Conservation (phyloP, 2,888 invertebrate species). For the Ophion ventricosus region DNA sequence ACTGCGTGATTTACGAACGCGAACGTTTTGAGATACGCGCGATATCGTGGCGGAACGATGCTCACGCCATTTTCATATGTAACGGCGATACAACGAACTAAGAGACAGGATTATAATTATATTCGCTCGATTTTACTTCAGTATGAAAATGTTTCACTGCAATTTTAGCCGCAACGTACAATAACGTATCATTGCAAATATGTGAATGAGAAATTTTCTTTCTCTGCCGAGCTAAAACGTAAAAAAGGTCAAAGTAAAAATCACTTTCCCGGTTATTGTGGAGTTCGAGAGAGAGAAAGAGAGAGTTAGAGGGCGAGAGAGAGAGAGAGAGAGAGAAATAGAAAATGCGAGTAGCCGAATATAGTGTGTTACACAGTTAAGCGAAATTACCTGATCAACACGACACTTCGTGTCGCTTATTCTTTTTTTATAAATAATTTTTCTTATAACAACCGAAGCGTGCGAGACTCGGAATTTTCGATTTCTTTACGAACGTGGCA, state of each 20-base stretch:
- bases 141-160: constrained; percentile 33
- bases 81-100: constrained; percentile 31
- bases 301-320: too few relatives aligned
- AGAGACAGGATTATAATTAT: constrained; percentile 14
- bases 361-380: constrained; percentile 66
- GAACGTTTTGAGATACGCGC: constrained; percentile 33
- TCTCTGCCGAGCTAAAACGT: not conserved
- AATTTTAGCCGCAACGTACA: not conserved
- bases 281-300: too few relatives aligned
- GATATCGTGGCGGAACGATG: constrained; percentile 13
- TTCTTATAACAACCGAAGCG: constrained; percentile 16
- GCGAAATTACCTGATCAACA: constrained; percentile 63
- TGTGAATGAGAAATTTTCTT: not conserved
- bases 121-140: constrained; percentile 28
- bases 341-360: constrained; percentile 61
- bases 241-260: not conserved
- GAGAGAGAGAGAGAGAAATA: constrained; percentile 46
- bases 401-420: constrained; percentile 66
- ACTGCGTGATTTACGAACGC: too few relatives aligned
- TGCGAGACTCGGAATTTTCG: constrained; percentile 23
- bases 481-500: constrained; percentile 4
- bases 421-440: constrained; percentile 40
- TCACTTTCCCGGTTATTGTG: not conserved
- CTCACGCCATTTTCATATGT: constrained; percentile 22
- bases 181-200: not conserved